Base-by-base conservation (phyloP, 2,888 invertebrate species). In the Drosophila macrospina region DNA sequence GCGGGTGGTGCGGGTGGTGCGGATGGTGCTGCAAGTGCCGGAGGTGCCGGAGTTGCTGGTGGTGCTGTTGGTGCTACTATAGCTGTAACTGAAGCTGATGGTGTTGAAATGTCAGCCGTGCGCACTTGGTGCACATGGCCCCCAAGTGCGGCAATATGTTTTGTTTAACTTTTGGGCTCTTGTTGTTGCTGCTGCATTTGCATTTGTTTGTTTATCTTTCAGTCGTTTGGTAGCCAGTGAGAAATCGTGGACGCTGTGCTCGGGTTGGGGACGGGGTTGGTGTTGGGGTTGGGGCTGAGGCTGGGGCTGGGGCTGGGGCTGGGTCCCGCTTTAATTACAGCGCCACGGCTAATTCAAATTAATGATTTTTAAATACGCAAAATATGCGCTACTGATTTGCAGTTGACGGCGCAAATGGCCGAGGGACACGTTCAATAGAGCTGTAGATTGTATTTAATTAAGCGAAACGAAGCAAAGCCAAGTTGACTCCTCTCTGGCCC, bases 281-380 rank as follows among this genome's bases (percentile, higher is more conserved):
- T 10, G 11, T 1, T 1, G 16, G 5, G 11, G 42, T 26, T 7
- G 44, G 6, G 10, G 13, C 13, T 24, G 32, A 5, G 28, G 6
- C 28, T 28, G 11, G 11, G 34, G 11, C 34, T 28, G 44, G 6
- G n/a, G 11, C 10, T 32, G 32, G n/a, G 10, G 15, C 41, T n/a
- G 11, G 20, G 62, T 60, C 64, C 52, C 83, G 82, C 86, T 80
- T 86, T 87, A 86, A 87, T 82, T 88, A 72, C 70, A 70, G 66
- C 59, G 55, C 63, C 48, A 30, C 28, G 61, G 57, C 72, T 85
- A 89, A 88, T 89, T 80, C 79, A 87, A 70, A 88, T 88, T 87
- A 88, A 89, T 88, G 87, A 88, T 80, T 79, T 88, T 88, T 89
- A 89, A 88, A 88, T 85, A 81, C 86, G 79, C 87, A 65, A 85